A percentile compares a stretch with the other conserved stretches of the same genome.
These are phyloP conservation scores for Haliaeetus leucogaster DNA, from an alignment of 2,113 vertebrate genomes.

Conservation along the genomic window DNA sequence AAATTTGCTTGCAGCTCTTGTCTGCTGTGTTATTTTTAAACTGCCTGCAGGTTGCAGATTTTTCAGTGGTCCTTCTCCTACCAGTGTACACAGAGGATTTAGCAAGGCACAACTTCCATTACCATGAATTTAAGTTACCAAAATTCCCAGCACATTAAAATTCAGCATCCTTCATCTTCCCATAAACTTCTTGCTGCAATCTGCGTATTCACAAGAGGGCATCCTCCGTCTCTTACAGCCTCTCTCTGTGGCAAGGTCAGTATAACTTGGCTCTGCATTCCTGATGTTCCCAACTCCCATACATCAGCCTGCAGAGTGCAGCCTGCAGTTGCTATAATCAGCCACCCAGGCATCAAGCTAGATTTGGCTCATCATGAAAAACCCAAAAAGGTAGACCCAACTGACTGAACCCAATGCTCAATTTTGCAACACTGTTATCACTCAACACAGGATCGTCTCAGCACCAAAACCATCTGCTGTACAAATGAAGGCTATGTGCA, in stretches of 20 bases:
- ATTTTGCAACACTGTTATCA: neutral
- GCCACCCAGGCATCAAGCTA: neutral
- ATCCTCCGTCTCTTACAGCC: neutral
- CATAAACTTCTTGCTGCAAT: neutral
- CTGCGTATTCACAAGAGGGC: neutral
- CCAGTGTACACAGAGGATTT: neutral
- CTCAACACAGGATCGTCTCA: neutral
- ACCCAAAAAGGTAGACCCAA: neutral
- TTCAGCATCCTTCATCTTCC: neutral
- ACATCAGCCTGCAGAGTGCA: neutral
- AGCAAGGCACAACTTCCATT: neutral
- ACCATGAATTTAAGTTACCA: neutral
- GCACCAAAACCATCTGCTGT: neutral
- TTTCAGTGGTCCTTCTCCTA: slow-evolving; percentile 19
- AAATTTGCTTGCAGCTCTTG: slow-evolving; percentile 52
- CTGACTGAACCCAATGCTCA: neutral
- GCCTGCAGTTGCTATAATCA: neutral
- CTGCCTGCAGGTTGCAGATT: slow-evolving; percentile 59
- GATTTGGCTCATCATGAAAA: neutral
- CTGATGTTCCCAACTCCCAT: neutral
- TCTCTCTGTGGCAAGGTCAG: neutral
- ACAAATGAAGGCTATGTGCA: neutral
- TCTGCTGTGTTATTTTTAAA: slow-evolving; percentile 65
- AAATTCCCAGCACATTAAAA: neutral
- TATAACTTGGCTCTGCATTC: neutral